These are phyloP conservation scores for Pantala flavescens DNA, from an alignment of 1,140 invertebrate genomes.

Conservation along the genomic window DNA sequence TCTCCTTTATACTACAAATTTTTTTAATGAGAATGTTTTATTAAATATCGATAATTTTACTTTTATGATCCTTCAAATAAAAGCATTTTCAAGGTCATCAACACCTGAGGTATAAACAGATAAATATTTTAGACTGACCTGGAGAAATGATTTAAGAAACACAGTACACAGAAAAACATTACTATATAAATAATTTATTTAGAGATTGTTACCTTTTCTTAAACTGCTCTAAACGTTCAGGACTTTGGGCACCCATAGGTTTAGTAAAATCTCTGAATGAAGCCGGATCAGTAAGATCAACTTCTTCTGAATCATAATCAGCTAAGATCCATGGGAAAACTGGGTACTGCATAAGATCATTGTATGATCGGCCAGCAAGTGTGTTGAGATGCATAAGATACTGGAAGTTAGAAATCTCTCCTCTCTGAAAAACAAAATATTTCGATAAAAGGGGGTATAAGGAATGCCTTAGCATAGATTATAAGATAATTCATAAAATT, in stretches of 20 bases:
- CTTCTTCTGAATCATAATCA: constrained; percentile 85
- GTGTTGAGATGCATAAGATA: constrained; percentile 99
- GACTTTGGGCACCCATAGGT: constrained; percentile 97
- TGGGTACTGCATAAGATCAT: constrained; percentile 96
- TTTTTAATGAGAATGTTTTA: no score
- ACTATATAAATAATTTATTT: constrained; percentile 33
- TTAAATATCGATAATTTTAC: no score
- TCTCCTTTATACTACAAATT: no score
- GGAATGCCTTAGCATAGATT: no score
- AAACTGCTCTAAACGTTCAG: constrained; percentile 88
- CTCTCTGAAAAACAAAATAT: constrained; percentile 46
- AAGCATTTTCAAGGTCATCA: no score
- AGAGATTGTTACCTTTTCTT: constrained; percentile 57
- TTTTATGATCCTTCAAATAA: no score
- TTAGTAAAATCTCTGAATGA: constrained; percentile 95
- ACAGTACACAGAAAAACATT: constrained; percentile 8
- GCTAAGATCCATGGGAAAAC: constrained; percentile 97
- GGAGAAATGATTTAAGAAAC: constrained; percentile 15
- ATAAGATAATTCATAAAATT: no score
- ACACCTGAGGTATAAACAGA: no score
- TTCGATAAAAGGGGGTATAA: no score
- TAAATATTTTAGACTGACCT: constrained; percentile 14
- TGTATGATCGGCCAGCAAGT: constrained; percentile 87
- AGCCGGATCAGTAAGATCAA: constrained; percentile 74
- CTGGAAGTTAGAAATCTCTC: constrained; percentile 99